phyloP scores from a whole-genome alignment of 2,113 vertebrate genomes.

The Passer domesticus region DNA sequence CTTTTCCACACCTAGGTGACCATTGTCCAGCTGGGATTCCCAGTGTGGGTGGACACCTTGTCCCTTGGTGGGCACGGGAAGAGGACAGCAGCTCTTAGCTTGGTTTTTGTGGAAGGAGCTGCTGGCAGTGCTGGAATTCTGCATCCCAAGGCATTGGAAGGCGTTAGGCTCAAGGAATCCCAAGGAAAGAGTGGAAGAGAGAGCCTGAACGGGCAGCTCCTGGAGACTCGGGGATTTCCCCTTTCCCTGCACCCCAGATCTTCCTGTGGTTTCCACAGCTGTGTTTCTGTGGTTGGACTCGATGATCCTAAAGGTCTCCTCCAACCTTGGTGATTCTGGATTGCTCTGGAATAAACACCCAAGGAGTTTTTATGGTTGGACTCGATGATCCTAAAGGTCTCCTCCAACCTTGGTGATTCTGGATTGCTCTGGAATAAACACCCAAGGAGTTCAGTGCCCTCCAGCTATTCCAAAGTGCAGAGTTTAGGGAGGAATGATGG shows the following conservation, averaged over 20 bases:
- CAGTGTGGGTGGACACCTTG: not conserved
- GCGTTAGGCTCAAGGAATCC: not conserved
- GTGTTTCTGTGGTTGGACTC: too few relatives aligned
- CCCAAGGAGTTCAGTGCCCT: not conserved
- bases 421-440: not conserved
- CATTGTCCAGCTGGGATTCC: not conserved
- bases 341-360: not conserved
- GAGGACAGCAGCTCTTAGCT: not conserved
- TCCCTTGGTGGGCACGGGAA: not conserved
- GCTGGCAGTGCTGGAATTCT: not conserved
- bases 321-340: not conserved
- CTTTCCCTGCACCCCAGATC: not conserved
- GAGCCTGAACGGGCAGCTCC: not conserved
- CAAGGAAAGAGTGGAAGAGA: not conserved
- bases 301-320: not conserved
- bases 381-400: not conserved
- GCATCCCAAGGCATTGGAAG: not conserved
- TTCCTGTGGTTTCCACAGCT: not conserved
- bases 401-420: not conserved
- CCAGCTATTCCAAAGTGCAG: not conserved
- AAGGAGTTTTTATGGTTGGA: not conserved
- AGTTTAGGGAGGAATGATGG: not conserved
- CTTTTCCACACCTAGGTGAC: not conserved
- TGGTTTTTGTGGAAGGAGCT: not conserved
- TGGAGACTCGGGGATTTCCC: not conserved